Evolutionary conservation across 2,113 vertebrate species (phyloP), one percentile per base, ranked within the genome.

Genomic region (Gavia stellata): DNA sequence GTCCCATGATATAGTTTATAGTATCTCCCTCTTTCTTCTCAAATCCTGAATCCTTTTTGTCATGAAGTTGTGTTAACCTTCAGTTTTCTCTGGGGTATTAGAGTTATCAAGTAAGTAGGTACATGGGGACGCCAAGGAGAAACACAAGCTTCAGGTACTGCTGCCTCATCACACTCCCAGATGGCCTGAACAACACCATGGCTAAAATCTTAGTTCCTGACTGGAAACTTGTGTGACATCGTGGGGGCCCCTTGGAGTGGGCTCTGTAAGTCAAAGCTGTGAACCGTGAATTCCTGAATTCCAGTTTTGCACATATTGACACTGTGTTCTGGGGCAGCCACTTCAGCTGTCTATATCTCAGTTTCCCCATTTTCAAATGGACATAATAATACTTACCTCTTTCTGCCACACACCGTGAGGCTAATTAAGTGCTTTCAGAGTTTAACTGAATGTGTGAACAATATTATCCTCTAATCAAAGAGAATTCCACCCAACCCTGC

Each of bases 401-500:
- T 63, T 75, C 52, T 74, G 36, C 62, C 77, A 85, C 61, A 84
- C 42, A 84, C 56, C 3, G 0, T 56, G 70, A 74, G 65, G 45
- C 73, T 94, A 94, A 94, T 89, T 68, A 87, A 94, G 68, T 87
- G 88, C 66, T 94, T 94, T 91, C 78, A 79, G 86, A 81, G 26
- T 84, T 93, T 72, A 74, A 68, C 44, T n/a, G 52, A 81, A 71
- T 67, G 36, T 65, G 49, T 70, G 68, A 53, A 61, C 85, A 90
- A 19, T 62, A 85, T 68, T 72, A 87, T 73, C 34, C 12, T 81
- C 62, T 92, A 87, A 87, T 79, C 86, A 78, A 45, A 81, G 61
- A 84, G 40, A 79, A 88, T 93, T 84, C 67, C 66, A 90, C 38
- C n/a, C 72, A 84, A 25, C 61, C 61, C 47, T 91, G 33, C 59